Conservation (phyloP, 2,113 vertebrate species). For the Setophaga petechia region DNA sequence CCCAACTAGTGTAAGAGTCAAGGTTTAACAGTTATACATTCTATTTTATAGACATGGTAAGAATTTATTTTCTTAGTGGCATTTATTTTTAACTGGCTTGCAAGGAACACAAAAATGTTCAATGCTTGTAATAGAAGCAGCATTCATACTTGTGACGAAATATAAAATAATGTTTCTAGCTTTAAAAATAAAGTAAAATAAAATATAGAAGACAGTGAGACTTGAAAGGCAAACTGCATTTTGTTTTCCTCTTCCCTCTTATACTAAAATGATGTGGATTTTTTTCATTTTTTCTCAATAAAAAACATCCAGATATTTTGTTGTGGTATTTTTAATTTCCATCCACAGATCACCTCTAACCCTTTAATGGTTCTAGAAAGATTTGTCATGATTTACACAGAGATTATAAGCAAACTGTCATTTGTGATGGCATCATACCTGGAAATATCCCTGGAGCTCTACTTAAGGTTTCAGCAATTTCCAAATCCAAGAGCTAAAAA, state of each 20-base stretch:
- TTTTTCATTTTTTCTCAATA: background rate
- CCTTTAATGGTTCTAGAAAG: background rate
- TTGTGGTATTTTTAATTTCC: background rate
- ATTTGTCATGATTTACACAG: conserved; percentile 39
- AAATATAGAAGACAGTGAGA: background rate
- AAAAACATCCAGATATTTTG: background rate
- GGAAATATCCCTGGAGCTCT: conserved; percentile 8
- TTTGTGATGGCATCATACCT: background rate
- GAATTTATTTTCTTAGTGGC: background rate
- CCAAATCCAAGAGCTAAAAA: conserved; percentile 2
- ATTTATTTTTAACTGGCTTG: background rate
- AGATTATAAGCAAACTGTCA: conserved; percentile 7
- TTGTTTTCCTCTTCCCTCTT: background rate
- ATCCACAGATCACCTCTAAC: background rate
- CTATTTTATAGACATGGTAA: background rate
- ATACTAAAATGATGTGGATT: background rate
- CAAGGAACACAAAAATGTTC: background rate
- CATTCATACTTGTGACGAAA: background rate
- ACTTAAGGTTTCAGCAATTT: conserved; percentile 39
- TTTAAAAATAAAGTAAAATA: background rate
- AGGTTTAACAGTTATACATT: background rate
- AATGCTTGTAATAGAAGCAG: background rate
- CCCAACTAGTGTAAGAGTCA: background rate
- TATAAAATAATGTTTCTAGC: background rate
- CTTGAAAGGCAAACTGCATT: background rate